Percentiles rank a stretch among this genome's conserved stretches.
These are phyloP conservation scores for Romanogobio albipinnatus DNA, from an alignment of 2,113 vertebrate species.

Conservation along the genomic window DNA sequence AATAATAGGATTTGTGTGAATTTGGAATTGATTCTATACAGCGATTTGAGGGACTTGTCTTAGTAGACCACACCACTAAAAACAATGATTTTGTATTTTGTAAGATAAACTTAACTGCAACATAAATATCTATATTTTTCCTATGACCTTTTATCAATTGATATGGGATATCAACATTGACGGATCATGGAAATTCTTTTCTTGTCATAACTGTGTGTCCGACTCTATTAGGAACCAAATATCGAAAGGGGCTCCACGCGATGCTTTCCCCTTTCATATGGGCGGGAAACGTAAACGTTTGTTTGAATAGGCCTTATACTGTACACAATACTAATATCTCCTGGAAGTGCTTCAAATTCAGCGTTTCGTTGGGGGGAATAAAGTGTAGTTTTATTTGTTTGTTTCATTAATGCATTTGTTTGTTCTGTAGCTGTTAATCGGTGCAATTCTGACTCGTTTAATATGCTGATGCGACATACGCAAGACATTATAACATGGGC, in stretches of 20 bases:
- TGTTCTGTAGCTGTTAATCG: conserved; percentile 33
- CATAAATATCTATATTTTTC: conserved; percentile 62
- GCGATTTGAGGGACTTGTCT: conserved; percentile 35
- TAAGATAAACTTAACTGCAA: conserved; percentile 53
- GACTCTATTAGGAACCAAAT: conserved; percentile 47
- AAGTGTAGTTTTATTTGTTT: not conserved
- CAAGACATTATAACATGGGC: conserved; percentile 23
- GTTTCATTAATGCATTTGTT: conserved; percentile 10
- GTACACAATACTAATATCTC: conserved; percentile 6
- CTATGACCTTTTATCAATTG: conserved; percentile 59
- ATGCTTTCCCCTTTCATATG: conserved; percentile 1
- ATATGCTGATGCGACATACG: conserved; percentile 35
- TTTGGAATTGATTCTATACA: conserved; percentile 30
- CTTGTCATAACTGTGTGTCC: conserved; percentile 36
- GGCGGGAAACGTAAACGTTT: not conserved
- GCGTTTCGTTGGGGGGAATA: not conserved
- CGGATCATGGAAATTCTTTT: conserved; percentile 35
- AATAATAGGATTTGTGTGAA: conserved; percentile 26
- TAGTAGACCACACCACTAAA: conserved; percentile 51
- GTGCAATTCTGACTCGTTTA: conserved; percentile 20
- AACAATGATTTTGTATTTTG: conserved; percentile 59
- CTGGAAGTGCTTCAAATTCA: conserved; percentile 21
- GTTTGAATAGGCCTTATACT: conserved; percentile 31
- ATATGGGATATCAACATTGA: conserved; percentile 48
- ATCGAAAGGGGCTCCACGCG: conserved; percentile 7